These are phyloP conservation scores for Anser cygnoides DNA, from an alignment of 2,113 vertebrate genomes.

Conservation along the genomic window DNA sequence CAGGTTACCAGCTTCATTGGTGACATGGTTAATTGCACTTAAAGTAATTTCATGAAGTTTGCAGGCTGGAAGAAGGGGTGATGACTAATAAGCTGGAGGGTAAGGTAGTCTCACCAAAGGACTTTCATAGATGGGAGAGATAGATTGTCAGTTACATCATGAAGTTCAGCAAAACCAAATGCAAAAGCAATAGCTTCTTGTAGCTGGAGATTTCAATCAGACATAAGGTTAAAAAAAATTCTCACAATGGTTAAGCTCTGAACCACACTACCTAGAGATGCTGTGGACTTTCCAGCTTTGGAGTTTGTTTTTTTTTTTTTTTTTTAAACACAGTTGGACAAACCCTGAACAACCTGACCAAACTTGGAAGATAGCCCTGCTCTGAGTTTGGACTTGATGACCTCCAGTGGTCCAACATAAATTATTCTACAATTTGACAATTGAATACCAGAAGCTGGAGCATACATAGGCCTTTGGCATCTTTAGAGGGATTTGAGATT, in stretches of 20 bases:
- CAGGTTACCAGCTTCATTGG: background rate
- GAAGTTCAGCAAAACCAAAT: background rate
- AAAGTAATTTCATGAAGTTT: background rate
- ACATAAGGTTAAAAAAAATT: background rate
- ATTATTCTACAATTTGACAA: background rate
- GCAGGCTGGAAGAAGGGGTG: background rate
- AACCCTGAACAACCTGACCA: background rate
- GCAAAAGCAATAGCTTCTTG: background rate
- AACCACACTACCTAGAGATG: background rate
- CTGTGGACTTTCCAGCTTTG: background rate
- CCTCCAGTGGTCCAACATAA: background rate
- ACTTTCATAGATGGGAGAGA: background rate
- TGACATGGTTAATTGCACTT: background rate
- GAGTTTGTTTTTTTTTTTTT: background rate
- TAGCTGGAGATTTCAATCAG: background rate
- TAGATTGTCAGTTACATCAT: rapidly evolving
- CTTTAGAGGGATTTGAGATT: background rate
- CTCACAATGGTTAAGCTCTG: background rate
- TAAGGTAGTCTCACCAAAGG: background rate
- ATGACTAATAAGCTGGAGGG: background rate
- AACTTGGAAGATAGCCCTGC: background rate
- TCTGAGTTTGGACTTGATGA: background rate
- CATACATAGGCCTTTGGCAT: background rate
- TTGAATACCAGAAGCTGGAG: background rate
- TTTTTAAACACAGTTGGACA: background rate